Evolutionary conservation across 2,888 invertebrate species (phyloP), one percentile per base, ranked within the genome.

Genomic region (Germaria angustata): DNA sequence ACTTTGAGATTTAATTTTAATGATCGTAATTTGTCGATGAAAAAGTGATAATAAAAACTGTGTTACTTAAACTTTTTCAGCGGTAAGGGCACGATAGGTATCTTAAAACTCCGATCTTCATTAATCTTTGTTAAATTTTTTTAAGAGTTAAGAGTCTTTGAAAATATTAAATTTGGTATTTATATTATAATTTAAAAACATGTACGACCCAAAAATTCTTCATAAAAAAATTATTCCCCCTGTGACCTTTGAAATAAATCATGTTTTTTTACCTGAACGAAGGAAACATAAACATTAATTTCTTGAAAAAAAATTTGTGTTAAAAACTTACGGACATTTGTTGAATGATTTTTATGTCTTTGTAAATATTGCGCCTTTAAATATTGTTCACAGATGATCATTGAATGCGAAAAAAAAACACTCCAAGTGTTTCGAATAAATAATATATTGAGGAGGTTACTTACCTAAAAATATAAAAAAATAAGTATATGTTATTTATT

Each of bases 391-490:
- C 77, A 77, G 78, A 72, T 81, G 78, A 66, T 53, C 72, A 24
- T 53, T 57, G 49, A 44, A 79, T 72, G 77, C 69, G 22, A 32
- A 20, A 53, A 49, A 17, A 46, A 15, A n/a, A 49, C 39, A 55
- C 41, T 76, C 17, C 63, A 46, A 46, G 55, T 75, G 17, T 71
- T n/a, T 15, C 66, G 69, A 65, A 77, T 53, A 71, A 59, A 68
- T 44, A 73, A 22, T 65, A 57, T 51, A 57, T 59, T 59, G 72
- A 59, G 66, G 44, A 57, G 69, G 72, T 73, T 65, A 80, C 83
- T 84, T 80, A 84, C 83, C 83, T 84, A 77, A 72, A 84, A 84
- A 69, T 59, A 65, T 32, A 80, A 39, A 39, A 68, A 9, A 53
- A 57, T 51, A 69, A 66, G 28, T 36, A 57, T 34, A 57, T 57